Conservation (phyloP, 2,797 vertebrate genomes). For the Crotalus adamanteus region DNA sequence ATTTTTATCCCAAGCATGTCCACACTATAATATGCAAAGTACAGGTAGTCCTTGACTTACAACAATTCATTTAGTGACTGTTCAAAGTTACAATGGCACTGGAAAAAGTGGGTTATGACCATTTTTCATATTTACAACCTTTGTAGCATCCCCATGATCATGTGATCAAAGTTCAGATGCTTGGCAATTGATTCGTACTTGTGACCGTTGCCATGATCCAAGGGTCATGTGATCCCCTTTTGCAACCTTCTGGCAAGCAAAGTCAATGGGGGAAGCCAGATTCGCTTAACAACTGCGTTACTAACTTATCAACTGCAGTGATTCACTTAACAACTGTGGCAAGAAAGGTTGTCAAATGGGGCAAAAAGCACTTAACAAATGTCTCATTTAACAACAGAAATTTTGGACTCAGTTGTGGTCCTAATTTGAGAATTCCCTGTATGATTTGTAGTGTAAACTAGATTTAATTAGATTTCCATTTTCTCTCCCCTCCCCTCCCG, state of each 20-base stretch:
- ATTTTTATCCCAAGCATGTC: not conserved
- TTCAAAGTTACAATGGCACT: not conserved
- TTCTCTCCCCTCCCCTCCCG: not conserved
- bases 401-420: not conserved
- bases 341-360: not conserved
- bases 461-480: not conserved
- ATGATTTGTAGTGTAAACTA: not conserved
- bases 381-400: not conserved
- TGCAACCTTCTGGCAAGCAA: not conserved
- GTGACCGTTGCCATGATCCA: too few relatives aligned
- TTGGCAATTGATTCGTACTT: not conserved
- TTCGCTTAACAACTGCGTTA: not conserved
- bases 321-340: not conserved
- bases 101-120: not conserved
- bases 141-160: not conserved
- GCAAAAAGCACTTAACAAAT: not conserved
- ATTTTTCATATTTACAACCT: not conserved
- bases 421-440: not conserved
- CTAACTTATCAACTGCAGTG: not conserved
- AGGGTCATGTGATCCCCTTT: not conserved
- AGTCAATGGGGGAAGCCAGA: not conserved
- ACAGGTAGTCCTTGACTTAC: not conserved
- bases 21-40: not conserved
- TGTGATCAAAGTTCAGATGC: not conserved
- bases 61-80: not conserved